Evolutionary conservation across 1,140 invertebrate genomes (phyloP).

Genomic region (Portunus trituberculatus): DNA sequence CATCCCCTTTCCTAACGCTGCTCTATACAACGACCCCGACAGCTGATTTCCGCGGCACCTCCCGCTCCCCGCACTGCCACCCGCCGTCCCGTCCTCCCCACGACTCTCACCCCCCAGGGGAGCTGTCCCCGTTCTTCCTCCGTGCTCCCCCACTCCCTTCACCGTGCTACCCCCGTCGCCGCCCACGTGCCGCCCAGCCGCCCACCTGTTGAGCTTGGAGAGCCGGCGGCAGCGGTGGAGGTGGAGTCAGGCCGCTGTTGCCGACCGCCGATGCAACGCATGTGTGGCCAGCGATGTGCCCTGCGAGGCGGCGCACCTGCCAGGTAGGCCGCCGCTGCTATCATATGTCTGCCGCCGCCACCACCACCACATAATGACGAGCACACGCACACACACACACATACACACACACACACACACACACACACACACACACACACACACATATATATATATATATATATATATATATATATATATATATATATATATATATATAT

Average conservation of each 20-base stretch:
- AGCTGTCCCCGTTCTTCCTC: not conserved
- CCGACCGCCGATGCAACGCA: not conserved
- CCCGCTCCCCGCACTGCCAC: not conserved
- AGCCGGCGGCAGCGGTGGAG: slow-evolving; percentile 14
- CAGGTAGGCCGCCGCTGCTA: not conserved
- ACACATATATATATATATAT: slow-evolving; percentile 46
- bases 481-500: too few relatives aligned
- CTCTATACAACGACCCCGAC: not conserved
- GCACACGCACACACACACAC: not conserved
- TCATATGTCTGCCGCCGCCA: not conserved
- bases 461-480: slow-evolving; percentile 55
- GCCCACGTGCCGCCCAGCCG: not conserved
- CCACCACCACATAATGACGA: not conserved
- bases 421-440: not conserved
- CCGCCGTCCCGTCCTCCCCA: not conserved
- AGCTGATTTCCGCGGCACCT: not conserved
- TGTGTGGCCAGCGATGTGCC: not conserved
- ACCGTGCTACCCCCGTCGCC: not conserved
- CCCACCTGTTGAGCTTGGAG: not conserved
- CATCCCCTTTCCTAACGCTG: not conserved
- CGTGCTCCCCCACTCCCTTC: not conserved
- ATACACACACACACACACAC: too few relatives aligned
- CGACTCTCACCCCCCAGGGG: not conserved
- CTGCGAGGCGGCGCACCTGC: not conserved
- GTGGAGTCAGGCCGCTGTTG: slow-evolving; percentile 17